Percentiles rank a stretch among this genome's conserved stretches.
phyloP scores from a whole-genome alignment of 2,797 vertebrate species.

The Urocyon cinereoargenteus region DNA sequence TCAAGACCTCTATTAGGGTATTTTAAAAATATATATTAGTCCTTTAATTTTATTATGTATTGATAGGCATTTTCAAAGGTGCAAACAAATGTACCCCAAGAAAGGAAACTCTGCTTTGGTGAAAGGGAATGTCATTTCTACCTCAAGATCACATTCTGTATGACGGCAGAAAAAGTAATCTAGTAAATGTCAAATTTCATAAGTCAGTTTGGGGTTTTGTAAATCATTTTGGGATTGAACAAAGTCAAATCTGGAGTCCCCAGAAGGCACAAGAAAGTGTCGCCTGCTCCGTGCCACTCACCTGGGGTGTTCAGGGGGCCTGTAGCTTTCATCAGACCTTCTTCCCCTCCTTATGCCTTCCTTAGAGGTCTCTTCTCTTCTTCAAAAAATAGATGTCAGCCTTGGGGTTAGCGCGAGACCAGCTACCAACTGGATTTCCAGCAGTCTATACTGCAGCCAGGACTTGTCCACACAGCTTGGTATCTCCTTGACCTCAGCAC shows the following conservation, averaged over 20 bases:
- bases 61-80: constrained; percentile 4
- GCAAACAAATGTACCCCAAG: not conserved
- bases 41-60: constrained; percentile 20
- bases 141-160: constrained; percentile 44
- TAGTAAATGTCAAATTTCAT: constrained; percentile 57
- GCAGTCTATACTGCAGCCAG: fast-evolving
- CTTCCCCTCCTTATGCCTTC: fast-evolving
- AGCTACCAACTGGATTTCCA: not conserved
- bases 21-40: constrained; percentile 53
- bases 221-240: constrained; percentile 53
- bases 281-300: not conserved
- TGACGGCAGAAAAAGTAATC: constrained; percentile 57
- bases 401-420: not conserved
- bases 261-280: not conserved
- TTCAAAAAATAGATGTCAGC: not conserved
- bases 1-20: constrained; percentile 28
- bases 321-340: not conserved
- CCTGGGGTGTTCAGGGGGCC: fast-evolving
- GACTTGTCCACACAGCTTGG: not conserved
- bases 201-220: constrained; percentile 39
- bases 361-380: not conserved
- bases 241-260: constrained; percentile 30
- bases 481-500: not conserved
- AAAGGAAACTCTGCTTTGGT: constrained; percentile 12
- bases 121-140: constrained; percentile 34